These are phyloP conservation scores for Gopherus flavomarginatus DNA, from an alignment of 2,113 vertebrate species.

Conservation along the genomic window DNA sequence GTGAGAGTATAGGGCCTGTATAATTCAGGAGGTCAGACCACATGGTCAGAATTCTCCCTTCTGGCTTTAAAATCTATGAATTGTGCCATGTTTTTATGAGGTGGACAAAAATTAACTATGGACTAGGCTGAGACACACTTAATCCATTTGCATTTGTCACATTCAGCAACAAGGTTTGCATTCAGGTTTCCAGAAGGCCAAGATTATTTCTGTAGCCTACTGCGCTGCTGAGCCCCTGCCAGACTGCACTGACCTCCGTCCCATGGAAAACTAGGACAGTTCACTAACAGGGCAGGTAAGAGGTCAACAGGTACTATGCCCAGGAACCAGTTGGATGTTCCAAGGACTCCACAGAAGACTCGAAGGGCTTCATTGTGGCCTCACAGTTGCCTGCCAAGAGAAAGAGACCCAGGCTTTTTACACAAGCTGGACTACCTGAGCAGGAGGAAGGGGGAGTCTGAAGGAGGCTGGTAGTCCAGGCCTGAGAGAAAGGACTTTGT, in stretches of 20 bases:
- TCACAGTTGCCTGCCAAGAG: rapidly evolving
- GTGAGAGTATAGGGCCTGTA: background rate
- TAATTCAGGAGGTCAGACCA: conserved; percentile 44
- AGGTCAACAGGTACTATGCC: background rate
- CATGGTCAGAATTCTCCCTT: background rate
- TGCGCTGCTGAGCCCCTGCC: background rate
- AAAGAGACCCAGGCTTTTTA: background rate
- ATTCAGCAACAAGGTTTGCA: background rate
- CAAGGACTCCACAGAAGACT: rapidly evolving
- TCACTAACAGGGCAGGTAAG: rapidly evolving
- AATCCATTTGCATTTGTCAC: background rate
- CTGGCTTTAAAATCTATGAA: conserved; percentile 20
- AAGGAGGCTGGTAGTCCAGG: background rate
- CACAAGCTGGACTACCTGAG: rapidly evolving
- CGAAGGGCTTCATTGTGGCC: background rate
- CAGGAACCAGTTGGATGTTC: background rate
- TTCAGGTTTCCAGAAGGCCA: background rate
- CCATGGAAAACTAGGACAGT: background rate
- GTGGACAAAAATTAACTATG: background rate
- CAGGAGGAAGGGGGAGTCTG: background rate
- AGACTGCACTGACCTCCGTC: rapidly evolving
- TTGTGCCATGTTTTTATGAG: background rate
- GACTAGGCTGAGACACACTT: background rate
- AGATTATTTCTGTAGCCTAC: background rate
- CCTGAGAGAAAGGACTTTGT: background rate